Percentiles rank a stretch among this genome's conserved stretches.
These are phyloP conservation scores for Allygus modestus DNA, from an alignment of 2,888 invertebrate species.

Conservation along the genomic window DNA sequence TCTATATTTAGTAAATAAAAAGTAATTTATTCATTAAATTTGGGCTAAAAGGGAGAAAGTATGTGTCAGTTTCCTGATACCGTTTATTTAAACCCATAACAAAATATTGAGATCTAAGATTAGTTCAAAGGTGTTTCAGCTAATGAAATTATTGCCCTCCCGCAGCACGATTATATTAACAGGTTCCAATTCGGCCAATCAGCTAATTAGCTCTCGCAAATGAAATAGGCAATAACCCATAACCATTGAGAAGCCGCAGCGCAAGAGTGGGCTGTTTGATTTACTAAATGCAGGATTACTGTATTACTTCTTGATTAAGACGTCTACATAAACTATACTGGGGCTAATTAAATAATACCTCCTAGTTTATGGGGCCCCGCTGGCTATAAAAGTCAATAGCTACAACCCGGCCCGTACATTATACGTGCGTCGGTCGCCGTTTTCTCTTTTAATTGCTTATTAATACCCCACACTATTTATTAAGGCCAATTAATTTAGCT, in stretches of 20 bases:
- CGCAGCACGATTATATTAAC: not conserved
- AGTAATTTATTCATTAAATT: too few species aligned
- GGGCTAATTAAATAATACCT: slow-evolving; percentile 55
- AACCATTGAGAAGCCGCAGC: not conserved
- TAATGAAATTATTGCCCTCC: too few species aligned
- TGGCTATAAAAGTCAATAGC: slow-evolving; percentile 47
- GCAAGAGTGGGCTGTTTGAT: slow-evolving; percentile 37
- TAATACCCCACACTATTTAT: slow-evolving; percentile 45
- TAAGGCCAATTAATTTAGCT: slow-evolving; percentile 34
- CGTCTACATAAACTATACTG: slow-evolving; percentile 39
- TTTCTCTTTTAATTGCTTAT: slow-evolving; percentile 52
- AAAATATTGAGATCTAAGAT: too few species aligned
- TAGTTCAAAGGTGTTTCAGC: not conserved
- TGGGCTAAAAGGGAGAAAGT: too few species aligned
- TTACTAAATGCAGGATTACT: slow-evolving; percentile 44
- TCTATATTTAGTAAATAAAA: too few species aligned
- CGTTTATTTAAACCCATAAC: too few species aligned
- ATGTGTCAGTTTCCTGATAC: too few species aligned
- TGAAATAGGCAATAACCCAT: slow-evolving; percentile 5
- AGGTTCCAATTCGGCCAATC: slow-evolving; percentile 4
- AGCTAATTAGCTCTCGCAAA: slow-evolving; percentile 10
- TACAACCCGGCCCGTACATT: slow-evolving; percentile 33
- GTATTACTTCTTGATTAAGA: slow-evolving; percentile 48
- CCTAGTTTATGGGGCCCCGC: slow-evolving; percentile 29
- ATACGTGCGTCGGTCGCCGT: slow-evolving; percentile 15